A percentile compares a stretch with the other conserved stretches of the same genome.
Evolutionary conservation across 2,888 invertebrate genomes (phyloP).

Genomic region (Zaprionus bogoriensis): DNA sequence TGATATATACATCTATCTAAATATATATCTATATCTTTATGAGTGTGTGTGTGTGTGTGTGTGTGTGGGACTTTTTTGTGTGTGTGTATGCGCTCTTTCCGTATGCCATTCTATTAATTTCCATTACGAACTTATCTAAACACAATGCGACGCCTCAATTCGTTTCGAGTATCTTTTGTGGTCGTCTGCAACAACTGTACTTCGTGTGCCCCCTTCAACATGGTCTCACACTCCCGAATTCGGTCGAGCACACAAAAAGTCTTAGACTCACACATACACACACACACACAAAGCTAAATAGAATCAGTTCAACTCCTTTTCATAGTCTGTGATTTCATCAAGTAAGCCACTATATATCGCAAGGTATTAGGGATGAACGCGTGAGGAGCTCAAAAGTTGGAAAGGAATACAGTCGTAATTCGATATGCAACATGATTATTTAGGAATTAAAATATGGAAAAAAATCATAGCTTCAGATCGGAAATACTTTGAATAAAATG

Average conservation of each 20-base stretch:
- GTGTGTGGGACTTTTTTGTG: slow-evolving; percentile 9
- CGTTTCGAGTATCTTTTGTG: slow-evolving; percentile 68
- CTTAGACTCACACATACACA: slow-evolving; percentile 21
- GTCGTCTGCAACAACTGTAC: slow-evolving; percentile 58
- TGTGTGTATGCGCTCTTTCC: slow-evolving; percentile 20
- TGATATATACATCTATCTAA: slow-evolving; percentile 27
- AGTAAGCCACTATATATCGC: slow-evolving; percentile 48
- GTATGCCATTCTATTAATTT: slow-evolving; percentile 70
- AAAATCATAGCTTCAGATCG: no score
- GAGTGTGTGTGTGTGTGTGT: slow-evolving; percentile 11
- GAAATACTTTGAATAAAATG: no score
- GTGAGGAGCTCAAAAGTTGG: slow-evolving; percentile 1
- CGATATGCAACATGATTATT: background rate
- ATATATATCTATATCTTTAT: slow-evolving; percentile 13
- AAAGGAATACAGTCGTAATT: background rate
- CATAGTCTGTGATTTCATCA: slow-evolving; percentile 70
- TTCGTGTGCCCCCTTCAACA: slow-evolving; percentile 30
- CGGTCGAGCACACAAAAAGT: slow-evolving; percentile 57
- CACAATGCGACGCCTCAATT: slow-evolving; percentile 64
- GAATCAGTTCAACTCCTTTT: slow-evolving; percentile 72
- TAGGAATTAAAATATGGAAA: background rate
- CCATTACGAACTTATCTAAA: slow-evolving; percentile 67
- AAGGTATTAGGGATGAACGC: slow-evolving; percentile 32
- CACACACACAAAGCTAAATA: slow-evolving; percentile 44
- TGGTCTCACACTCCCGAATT: slow-evolving; percentile 30